phyloP scores from a whole-genome alignment of 2,888 invertebrate species.

The Xestobium rufovillosum region DNA sequence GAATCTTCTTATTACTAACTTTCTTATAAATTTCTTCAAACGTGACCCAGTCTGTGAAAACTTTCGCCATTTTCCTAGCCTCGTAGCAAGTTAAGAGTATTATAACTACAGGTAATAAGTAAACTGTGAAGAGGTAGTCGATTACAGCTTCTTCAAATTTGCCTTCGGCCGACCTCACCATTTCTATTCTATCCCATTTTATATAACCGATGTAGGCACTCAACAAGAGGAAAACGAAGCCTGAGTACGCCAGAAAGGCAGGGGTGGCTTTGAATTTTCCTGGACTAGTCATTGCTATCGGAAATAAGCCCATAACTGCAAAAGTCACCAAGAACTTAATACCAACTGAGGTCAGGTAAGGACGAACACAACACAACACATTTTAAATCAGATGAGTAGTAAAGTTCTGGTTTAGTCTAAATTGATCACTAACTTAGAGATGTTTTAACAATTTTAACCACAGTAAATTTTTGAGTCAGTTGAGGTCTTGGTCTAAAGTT shows the following conservation, averaged over 20 bases:
- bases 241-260: constrained; percentile 53
- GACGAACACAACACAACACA: no score
- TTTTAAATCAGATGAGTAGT: no score
- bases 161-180: constrained; percentile 54
- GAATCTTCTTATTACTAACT: constrained; percentile 51
- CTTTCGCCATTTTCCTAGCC: constrained; percentile 53
- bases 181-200: constrained; percentile 54
- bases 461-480: no score
- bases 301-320: constrained; percentile 58
- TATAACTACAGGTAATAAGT: constrained; percentile 56
- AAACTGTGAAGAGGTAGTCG: constrained; percentile 66
- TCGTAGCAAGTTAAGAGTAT: constrained; percentile 63
- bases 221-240: constrained; percentile 42
- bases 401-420: no score
- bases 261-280: constrained; percentile 46
- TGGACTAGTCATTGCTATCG: constrained; percentile 47
- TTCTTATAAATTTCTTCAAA: constrained; percentile 60
- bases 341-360: no score
- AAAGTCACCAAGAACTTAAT: no score
- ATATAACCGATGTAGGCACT: constrained; percentile 51
- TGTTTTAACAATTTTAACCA: no score
- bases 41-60: constrained; percentile 58
- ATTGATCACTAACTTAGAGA: no score
- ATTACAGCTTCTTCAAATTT: constrained; percentile 70
- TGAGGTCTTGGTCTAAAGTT: no score